Evolutionary conservation across 2,888 invertebrate species (phyloP).

Genomic region (Amphiduros pacificus): DNA sequence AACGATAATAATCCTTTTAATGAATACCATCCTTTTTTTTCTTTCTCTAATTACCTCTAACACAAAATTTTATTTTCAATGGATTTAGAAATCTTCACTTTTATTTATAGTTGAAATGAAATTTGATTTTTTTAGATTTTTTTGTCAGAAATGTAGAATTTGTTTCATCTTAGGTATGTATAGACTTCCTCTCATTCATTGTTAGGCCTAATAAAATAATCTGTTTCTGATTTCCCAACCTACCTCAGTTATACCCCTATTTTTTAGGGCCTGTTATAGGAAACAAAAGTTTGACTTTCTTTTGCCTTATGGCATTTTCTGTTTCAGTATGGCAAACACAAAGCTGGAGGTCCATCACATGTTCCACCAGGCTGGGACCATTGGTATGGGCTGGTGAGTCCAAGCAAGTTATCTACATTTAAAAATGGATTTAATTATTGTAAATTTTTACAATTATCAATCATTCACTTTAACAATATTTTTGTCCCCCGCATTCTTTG

Average conservation of each 20-base stretch:
- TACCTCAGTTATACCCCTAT: too few relatives aligned
- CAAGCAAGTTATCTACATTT: neutral
- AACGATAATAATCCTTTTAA: neutral
- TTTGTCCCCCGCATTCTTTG: too few relatives aligned
- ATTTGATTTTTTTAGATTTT: neutral
- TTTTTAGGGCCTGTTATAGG: too few relatives aligned
- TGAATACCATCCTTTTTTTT: neutral
- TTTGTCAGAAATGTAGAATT: too few relatives aligned
- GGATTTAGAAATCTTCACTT: neutral
- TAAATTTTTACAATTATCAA: too few relatives aligned
- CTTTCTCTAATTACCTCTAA: neutral
- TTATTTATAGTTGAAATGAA: neutral
- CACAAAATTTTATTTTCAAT: neutral
- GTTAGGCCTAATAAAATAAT: too few relatives aligned
- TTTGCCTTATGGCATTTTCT: conserved; percentile 8
- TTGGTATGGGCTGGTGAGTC: conserved; percentile 76
- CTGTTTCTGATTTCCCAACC: too few relatives aligned
- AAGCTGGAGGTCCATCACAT: conserved; percentile 68
- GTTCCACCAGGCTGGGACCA: conserved; percentile 84
- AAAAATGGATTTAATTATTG: too few relatives aligned
- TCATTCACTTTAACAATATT: too few relatives aligned
- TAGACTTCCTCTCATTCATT: too few relatives aligned
- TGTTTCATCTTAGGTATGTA: too few relatives aligned
- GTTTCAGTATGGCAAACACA: conserved; percentile 68
- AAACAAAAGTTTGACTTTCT: too few relatives aligned